A percentile compares a stretch with the other conserved stretches of the same genome.
phyloP scores from a whole-genome alignment of 2,888 invertebrate species.

The Muschampia plurimacula region DNA sequence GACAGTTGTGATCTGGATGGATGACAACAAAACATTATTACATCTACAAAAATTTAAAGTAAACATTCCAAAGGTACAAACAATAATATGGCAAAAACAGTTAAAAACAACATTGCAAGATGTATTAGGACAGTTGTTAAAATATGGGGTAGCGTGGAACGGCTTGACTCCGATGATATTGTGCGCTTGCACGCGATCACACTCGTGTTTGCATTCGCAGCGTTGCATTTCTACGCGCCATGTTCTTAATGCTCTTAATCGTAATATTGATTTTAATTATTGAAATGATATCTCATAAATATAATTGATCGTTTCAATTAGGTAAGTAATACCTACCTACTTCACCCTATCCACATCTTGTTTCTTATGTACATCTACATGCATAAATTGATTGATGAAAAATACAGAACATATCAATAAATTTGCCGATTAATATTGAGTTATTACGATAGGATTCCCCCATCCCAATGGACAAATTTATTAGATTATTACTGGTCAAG shows the following conservation, averaged over 20 bases:
- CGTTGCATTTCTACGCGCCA: conserved; percentile 42
- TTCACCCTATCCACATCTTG: too few relatives aligned
- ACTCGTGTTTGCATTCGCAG: conserved; percentile 60
- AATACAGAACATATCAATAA: conserved; percentile 32
- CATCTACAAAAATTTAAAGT: conserved; percentile 79
- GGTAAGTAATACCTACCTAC: neutral
- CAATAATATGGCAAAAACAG: conserved; percentile 82
- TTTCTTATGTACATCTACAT: too few relatives aligned
- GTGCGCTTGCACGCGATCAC: conserved; percentile 79
- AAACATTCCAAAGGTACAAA: conserved; percentile 80
- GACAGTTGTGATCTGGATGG: conserved; percentile 20
- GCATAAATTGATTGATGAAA: neutral
- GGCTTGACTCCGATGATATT: conserved; percentile 75
- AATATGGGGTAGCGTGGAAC: conserved; percentile 82
- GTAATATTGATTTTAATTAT: conserved; percentile 45
- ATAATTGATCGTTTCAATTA: conserved; percentile 4
- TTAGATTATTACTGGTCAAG: conserved; percentile 81
- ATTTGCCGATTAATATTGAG: conserved; percentile 71
- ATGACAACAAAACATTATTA: conserved; percentile 56
- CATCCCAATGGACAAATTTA: conserved; percentile 79
- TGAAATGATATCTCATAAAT: conserved; percentile 19
- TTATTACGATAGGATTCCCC: conserved; percentile 66
- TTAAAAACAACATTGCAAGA: conserved; percentile 86
- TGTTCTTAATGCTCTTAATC: conserved; percentile 36
- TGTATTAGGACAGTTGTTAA: conserved; percentile 86